A percentile compares a stretch with the other conserved stretches of the same genome.
phyloP scores from a whole-genome alignment of 2,113 vertebrate genomes.

The Triplophysa dalaica region DNA sequence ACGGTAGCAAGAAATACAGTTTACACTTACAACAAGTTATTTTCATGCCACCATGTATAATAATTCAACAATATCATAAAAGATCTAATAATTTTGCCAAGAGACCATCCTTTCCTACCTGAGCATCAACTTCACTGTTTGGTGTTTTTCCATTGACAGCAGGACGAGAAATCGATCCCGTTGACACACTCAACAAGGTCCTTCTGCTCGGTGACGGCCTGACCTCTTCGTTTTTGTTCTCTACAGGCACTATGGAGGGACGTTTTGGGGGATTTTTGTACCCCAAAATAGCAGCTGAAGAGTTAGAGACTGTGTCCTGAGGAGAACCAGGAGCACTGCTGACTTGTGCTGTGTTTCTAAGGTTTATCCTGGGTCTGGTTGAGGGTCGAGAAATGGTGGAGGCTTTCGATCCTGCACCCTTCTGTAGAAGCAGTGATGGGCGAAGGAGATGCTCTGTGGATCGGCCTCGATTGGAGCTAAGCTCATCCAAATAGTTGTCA shows the following conservation, averaged over 20 bases:
- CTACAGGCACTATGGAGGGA: conserved; percentile 66
- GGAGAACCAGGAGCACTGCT: conserved; percentile 70
- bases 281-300: conserved; percentile 54
- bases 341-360: conserved; percentile 47
- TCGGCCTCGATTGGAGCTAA: conserved; percentile 75
- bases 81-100: background rate
- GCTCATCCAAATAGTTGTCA: conserved; percentile 69
- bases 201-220: conserved; percentile 49
- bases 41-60: background rate
- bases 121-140: conserved; percentile 61
- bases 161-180: conserved; percentile 54
- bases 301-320: conserved; percentile 61
- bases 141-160: conserved; percentile 52
- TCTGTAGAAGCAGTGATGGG: conserved; percentile 81
- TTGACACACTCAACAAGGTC: conserved; percentile 52
- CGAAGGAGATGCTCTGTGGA: conserved; percentile 83
- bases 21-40: background rate
- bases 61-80: background rate
- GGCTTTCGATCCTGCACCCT: conserved; percentile 59
- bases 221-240: conserved; percentile 54
- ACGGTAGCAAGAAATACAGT: conserved; percentile 33
- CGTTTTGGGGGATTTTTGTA: conserved; percentile 58
- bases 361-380: conserved; percentile 57
- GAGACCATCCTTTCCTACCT: conserved; percentile 60
- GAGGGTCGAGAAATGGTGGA: conserved; percentile 56